These are phyloP conservation scores for Hoplodrina ambigua DNA, from an alignment of 2,888 invertebrate genomes.

Conservation along the genomic window DNA sequence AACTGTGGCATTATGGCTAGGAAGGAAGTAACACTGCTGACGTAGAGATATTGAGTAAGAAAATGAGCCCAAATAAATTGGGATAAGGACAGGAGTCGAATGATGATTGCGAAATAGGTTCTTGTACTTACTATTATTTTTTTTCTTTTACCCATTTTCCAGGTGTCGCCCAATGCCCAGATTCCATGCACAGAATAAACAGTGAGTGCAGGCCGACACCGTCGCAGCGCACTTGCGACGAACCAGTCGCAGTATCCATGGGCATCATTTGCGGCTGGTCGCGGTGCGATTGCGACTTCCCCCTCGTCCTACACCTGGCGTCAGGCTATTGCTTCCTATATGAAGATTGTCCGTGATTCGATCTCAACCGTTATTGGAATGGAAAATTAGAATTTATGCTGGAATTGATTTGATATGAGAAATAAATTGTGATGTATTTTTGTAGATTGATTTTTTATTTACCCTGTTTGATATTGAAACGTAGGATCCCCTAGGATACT, in stretches of 20 bases:
- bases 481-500: too few species aligned
- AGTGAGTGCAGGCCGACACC: slow-evolving; percentile 84
- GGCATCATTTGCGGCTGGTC: slow-evolving; percentile 85
- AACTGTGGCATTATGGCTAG: too few species aligned
- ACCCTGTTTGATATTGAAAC: not conserved
- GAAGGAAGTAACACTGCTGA: too few species aligned
- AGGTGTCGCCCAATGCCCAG: slow-evolving; percentile 83
- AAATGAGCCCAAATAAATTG: too few species aligned
- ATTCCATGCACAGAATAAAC: slow-evolving; percentile 82
- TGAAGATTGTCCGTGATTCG: slow-evolving; percentile 81
- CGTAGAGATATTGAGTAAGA: too few species aligned
- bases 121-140: too few species aligned
- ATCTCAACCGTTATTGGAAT: slow-evolving; percentile 23
- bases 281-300: slow-evolving; percentile 86
- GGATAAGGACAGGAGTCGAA: too few species aligned
- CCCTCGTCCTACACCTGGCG: slow-evolving; percentile 80
- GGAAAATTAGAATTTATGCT: slow-evolving; percentile 41
- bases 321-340: slow-evolving; percentile 85
- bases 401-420: slow-evolving; percentile 41
- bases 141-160: slow-evolving; percentile 22
- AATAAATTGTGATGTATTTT: slow-evolving; percentile 61
- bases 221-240: slow-evolving; percentile 84
- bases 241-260: slow-evolving; percentile 82
- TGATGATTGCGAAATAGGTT: too few species aligned
- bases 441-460: slow-evolving; percentile 36